Evolutionary conservation across 2,888 invertebrate species (phyloP).

Genomic region (Caenorhabditis sinica): DNA sequence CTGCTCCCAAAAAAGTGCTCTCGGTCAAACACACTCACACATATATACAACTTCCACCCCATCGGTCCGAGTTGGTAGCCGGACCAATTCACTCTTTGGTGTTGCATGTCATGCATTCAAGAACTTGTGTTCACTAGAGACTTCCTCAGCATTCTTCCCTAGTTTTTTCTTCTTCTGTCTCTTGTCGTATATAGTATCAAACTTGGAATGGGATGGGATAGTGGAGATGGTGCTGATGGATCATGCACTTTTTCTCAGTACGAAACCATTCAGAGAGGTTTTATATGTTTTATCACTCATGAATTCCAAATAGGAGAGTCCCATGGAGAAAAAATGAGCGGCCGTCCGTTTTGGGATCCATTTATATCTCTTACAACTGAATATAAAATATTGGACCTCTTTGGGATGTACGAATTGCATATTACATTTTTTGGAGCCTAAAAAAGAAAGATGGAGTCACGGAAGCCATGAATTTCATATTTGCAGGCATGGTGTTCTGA

Average conservation of each 20-base stretch:
- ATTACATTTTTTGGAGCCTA: background rate
- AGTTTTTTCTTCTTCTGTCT: background rate
- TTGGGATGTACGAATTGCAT: conserved; percentile 23
- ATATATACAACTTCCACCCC: conserved; percentile 57
- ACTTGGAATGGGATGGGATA: conserved; percentile 5
- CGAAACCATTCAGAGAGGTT: conserved; percentile 21
- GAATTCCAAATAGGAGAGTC: conserved; percentile 40
- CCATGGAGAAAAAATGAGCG: conserved; percentile 7
- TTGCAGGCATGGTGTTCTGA: conserved; percentile 2
- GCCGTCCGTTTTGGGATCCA: background rate
- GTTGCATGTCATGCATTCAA: conserved; percentile 69
- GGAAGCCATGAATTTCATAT: conserved; percentile 11
- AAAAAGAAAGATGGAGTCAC: conserved; percentile 8
- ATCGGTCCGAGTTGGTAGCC: conserved; percentile 22
- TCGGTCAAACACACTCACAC: conserved; percentile 64
- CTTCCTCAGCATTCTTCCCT: conserved; percentile 29
- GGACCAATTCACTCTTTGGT: conserved; percentile 51
- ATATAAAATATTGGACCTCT: conserved; percentile 28
- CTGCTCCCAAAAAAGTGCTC: conserved; percentile 56
- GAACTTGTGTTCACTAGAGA: conserved; percentile 62
- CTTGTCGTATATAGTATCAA: conserved; percentile 35
- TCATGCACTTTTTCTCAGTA: conserved; percentile 43
- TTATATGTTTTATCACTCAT: conserved; percentile 59
- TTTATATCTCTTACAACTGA: conserved; percentile 30
- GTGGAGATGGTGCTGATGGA: background rate